Evolutionary conservation across 64 coral and sea anemone genomes (phyloP), one percentile per base, ranked within the genome.

Genomic region (Orbicella faveolata): DNA sequence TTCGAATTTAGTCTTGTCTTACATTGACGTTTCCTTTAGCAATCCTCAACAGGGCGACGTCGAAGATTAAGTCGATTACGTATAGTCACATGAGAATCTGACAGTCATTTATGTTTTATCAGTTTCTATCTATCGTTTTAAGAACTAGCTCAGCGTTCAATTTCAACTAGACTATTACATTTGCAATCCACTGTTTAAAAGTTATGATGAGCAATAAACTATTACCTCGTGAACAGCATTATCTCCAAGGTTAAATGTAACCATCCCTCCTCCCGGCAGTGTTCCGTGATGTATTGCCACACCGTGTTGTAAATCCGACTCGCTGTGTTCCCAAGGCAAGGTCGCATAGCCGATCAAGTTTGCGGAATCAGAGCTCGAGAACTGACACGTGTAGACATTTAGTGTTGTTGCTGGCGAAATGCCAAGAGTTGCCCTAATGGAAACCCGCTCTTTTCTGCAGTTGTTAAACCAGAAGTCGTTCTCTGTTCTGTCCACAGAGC

Each of bases 151-250:
- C 30, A 0, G 30, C 30, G 30, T 30, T 30, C 30, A 30, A 30
- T 30, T 30, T 0, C 30, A 30, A 30, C 30, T 30, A 30, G 30
- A 0, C 30, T 30, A 30, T 30, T 30, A 30, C 30, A 30, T 30
- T 30, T 30, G 30, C 30, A 23, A 36, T 75, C 30, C 33, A 23
- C 1, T 86, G 65, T 9, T 88, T 25, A 20, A 17, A 62, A 5
- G 0, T 37, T 19, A 34, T 48, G 14, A 81, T 6, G 36, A 61
- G 19, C 54, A 57, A 10, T 57, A 57, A 10, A 57, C 2, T 14
- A 19, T 61, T 91, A 96, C 95, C 92, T 96, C 77, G 13, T 93
- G 95, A 26, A 96, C 91, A 88, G 89, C 62, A 83, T 90, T 93
- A 16, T 93, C 79, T 36, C 95, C 95, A n/a, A 76, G 77, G 63